Evolutionary conservation across 53 echinoderm and acorn worm genomes (phyloP), one percentile per base, ranked within the genome.

Genomic region (Crossaster papposus): DNA sequence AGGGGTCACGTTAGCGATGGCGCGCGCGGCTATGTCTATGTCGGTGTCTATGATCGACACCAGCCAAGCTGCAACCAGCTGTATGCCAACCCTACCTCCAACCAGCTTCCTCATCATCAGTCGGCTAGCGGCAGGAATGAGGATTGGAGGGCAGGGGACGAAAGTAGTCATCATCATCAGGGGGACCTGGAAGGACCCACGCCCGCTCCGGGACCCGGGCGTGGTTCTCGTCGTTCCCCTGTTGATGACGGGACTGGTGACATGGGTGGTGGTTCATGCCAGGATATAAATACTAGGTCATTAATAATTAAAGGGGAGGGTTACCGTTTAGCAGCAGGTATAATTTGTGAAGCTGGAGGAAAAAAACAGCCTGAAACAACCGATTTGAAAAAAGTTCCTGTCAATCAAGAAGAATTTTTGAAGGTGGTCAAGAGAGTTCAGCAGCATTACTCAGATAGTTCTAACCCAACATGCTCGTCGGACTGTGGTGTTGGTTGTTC

Each of bases 121-220:
- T 65, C 55, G 82, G 68, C 64, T 2, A 14, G 14, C 22, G 74
- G 12, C 32, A 26, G 50, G 23, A 50, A 78, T 15, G 2, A 13
- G 79, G 52, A 51, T n/a, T 18, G 44, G 82, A 30, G 24, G 65
- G 65, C 18, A 44, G 65, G 65, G 29, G 65, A 32, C 22, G 24
- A 18, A n/a, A n/a, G n/a, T n/a, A n/a, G 3, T n/a, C 28, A 22
- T 12, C n/a, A 71, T 31, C 31, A 36, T 14, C 17, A 74, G 22
- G 36, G 18, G 33, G 7, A 33, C 35, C 33, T 14, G 75, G 33
- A 14, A 10, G 20, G 75, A 33, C 17, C 58, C 30, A 26, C 58
- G 80, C 55, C 80, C 58, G 22, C 24, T 18, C 62, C 80, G 62
- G 80, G 80, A 55, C 80, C 80, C n/a, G 58, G 80, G 26, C 55